Conservation (phyloP, 2,113 vertebrate species). For the Octodon degus region DNA sequence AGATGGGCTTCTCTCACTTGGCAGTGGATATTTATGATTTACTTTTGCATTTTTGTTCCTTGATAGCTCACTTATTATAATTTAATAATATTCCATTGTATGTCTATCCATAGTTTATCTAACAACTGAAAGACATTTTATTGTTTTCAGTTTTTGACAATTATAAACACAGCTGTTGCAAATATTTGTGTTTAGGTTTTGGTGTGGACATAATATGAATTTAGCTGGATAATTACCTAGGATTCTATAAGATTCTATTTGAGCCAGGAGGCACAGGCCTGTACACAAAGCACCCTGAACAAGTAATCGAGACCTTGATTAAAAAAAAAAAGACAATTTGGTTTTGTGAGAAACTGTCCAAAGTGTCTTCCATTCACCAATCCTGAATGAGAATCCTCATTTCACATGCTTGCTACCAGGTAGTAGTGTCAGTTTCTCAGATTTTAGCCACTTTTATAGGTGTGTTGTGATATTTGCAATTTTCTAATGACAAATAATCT, state of each 20-base stretch:
- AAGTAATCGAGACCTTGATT: neutral
- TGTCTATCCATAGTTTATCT: neutral
- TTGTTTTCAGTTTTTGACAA: constrained; percentile 16
- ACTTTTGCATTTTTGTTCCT: neutral
- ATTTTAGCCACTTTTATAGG: neutral
- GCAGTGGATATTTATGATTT: neutral
- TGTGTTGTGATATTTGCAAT: neutral
- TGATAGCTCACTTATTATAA: neutral
- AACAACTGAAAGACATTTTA: neutral
- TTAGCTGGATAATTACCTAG: constrained; percentile 15
- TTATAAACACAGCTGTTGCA: neutral
- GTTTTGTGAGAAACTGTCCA: constrained; percentile 6
- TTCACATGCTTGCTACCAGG: neutral
- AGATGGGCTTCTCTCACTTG: constrained; percentile 7
- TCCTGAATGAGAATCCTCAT: neutral
- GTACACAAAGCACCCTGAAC: neutral
- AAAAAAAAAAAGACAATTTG: neutral
- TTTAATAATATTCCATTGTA: neutral
- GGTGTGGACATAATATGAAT: neutral
- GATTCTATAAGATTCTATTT: neutral
- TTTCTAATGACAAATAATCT: neutral
- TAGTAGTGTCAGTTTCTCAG: neutral
- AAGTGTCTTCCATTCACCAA: neutral
- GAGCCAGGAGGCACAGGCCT: neutral
- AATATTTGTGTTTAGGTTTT: constrained; percentile 7